Evolutionary conservation across 2,888 invertebrate species (phyloP).

Genomic region (Ptychoptera contaminata): DNA sequence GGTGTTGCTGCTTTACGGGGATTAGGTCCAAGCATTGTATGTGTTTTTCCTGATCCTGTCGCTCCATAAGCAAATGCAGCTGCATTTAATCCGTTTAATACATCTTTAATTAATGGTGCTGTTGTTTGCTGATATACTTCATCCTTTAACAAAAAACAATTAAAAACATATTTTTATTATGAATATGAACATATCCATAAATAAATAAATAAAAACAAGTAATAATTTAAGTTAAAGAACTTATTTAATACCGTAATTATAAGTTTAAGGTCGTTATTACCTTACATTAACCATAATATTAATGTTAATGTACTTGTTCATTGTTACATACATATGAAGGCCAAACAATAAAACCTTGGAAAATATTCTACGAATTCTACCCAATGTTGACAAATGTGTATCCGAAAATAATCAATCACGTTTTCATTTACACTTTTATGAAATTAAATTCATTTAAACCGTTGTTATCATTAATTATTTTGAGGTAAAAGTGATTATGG

Average conservation of each 20-base stretch:
- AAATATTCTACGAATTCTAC: not conserved
- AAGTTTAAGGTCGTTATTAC: no score
- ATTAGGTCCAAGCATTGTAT: conserved; percentile 30
- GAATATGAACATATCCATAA: not conserved
- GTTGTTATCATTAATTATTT: no score
- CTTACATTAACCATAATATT: no score
- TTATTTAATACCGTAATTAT: no score
- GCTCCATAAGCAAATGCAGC: conserved; percentile 80
- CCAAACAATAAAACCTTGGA: no score
- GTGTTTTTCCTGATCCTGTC: conserved; percentile 31
- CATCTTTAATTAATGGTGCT: conserved; percentile 68
- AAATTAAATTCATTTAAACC: no score
- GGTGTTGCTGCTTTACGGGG: conserved; percentile 22
- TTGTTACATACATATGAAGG: no score
- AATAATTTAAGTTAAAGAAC: no score
- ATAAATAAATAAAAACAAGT: not conserved
- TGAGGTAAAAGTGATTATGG: not conserved
- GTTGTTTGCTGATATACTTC: conserved; percentile 80
- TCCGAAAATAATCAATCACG: no score
- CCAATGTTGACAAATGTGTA: not conserved
- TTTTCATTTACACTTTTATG: no score
- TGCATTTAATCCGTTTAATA: conserved; percentile 79
- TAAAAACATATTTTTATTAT: no score
- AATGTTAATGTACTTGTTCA: no score
- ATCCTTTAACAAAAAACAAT: conserved; percentile 31